A percentile compares a stretch with the other conserved stretches of the same genome.
Evolutionary conservation across 1,140 invertebrate genomes (phyloP).

Genomic region (Alviniconcha marisindica): DNA sequence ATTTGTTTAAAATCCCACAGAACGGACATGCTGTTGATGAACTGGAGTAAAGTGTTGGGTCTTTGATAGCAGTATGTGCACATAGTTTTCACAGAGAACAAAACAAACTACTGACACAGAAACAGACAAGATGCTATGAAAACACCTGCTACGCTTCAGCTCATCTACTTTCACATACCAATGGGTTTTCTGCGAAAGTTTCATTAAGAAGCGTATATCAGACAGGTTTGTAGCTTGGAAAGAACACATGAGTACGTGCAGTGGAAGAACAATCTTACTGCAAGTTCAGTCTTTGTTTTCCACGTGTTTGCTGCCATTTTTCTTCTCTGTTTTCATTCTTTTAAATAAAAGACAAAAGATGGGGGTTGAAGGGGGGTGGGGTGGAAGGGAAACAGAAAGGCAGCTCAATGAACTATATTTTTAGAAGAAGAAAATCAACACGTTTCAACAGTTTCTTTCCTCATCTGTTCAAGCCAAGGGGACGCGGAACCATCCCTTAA

Average conservation of each 20-base stretch:
- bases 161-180: conserved; percentile 31
- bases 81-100: too few relatives aligned
- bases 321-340: background rate
- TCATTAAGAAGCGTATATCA: conserved; percentile 7
- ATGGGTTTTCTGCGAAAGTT: conserved; percentile 23
- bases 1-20: too few relatives aligned
- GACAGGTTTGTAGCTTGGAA: background rate
- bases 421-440: background rate
- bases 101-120: too few relatives aligned
- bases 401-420: too few relatives aligned
- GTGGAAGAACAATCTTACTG: background rate
- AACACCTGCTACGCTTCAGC: background rate
- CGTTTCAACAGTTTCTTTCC: too few relatives aligned
- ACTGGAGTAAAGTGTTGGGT: too few relatives aligned
- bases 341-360: too few relatives aligned
- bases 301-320: background rate
- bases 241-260: background rate
- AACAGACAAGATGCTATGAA: conserved; percentile 7
- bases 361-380: too few relatives aligned
- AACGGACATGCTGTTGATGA: too few relatives aligned
- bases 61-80: too few relatives aligned
- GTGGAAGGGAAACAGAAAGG: too few relatives aligned
- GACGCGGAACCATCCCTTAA: background rate
- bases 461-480: conserved; percentile 24
- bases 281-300: background rate